Evolutionary conservation across 2,113 vertebrate genomes (phyloP).

Genomic region (Cryptomyrus ogoouensis): DNA sequence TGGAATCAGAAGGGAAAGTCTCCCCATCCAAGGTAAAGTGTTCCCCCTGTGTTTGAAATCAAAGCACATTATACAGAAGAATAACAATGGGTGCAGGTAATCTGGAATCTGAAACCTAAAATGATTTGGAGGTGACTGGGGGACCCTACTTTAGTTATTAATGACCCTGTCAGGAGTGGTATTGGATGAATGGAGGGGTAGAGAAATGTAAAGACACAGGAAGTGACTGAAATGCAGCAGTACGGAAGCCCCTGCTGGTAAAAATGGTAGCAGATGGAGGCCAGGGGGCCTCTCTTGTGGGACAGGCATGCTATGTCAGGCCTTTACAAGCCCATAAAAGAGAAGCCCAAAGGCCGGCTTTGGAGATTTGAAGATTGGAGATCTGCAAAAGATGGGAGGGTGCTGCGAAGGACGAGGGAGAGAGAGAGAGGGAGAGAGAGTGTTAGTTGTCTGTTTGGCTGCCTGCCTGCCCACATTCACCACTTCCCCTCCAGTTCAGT

Average conservation of each 20-base stretch:
- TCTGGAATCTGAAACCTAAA: background rate
- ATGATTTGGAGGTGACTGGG: background rate
- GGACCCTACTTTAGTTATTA: background rate
- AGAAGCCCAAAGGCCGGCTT: conserved; percentile 50
- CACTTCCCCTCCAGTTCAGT: conserved; percentile 53
- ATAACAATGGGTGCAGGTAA: background rate
- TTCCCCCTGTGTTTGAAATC: background rate
- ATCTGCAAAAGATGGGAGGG: conserved; percentile 52
- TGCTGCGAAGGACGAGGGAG: conserved; percentile 17
- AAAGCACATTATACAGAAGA: background rate
- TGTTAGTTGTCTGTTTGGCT: conserved; percentile 34
- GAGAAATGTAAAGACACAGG: conserved; percentile 25
- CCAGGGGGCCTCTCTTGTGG: conserved; percentile 43
- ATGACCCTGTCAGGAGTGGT: background rate
- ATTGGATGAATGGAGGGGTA: background rate
- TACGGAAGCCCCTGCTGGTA: conserved; percentile 52
- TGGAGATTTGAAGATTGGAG: too few relatives aligned
- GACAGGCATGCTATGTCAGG: conserved; percentile 51
- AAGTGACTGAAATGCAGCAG: conserved; percentile 41
- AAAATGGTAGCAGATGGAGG: conserved; percentile 61
- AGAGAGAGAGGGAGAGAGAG: background rate
- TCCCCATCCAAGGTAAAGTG: conserved; percentile 57
- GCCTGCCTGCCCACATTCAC: conserved; percentile 42
- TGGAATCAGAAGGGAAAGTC: conserved; percentile 41
- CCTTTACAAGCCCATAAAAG: conserved; percentile 61